Evolutionary conservation across 2,888 invertebrate species (phyloP).

Genomic region (Synergus gifuensis): DNA sequence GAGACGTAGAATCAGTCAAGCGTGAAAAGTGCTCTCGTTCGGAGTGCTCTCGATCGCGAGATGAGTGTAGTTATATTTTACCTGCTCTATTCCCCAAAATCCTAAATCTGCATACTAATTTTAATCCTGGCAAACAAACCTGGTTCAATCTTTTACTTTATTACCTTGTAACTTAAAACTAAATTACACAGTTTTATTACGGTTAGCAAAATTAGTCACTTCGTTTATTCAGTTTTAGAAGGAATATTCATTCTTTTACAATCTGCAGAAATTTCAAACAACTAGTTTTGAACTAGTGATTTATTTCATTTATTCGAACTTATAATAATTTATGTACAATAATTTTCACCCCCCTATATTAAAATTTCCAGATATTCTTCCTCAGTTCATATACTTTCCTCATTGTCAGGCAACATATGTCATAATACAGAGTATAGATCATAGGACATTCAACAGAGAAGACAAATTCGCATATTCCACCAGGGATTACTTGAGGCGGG

Average conservation of each 20-base stretch:
- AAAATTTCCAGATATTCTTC: background rate
- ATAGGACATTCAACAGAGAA: background rate
- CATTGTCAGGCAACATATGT: background rate
- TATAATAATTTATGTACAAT: no score
- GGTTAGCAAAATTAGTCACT: background rate
- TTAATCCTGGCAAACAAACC: background rate
- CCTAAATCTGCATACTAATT: background rate
- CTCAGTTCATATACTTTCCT: background rate
- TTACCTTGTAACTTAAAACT: background rate
- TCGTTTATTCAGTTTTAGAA: background rate
- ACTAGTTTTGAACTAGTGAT: background rate
- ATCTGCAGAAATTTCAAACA: background rate
- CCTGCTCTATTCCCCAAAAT: background rate
- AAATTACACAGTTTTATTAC: conserved; percentile 14
- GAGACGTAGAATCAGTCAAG: no score
- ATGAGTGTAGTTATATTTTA: background rate
- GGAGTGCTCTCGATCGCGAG: no score
- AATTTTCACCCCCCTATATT: background rate
- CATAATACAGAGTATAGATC: background rate
- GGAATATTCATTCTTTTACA: background rate
- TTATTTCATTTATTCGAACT: no score
- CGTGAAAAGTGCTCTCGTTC: no score
- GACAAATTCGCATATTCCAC: conserved; percentile 3
- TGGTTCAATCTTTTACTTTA: background rate
- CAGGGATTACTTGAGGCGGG: conserved; percentile 51